Evolutionary conservation across 92 coral and sea anemone genomes (phyloP), one percentile per base, ranked within the genome.

Genomic region (Paragorgia papillata): DNA sequence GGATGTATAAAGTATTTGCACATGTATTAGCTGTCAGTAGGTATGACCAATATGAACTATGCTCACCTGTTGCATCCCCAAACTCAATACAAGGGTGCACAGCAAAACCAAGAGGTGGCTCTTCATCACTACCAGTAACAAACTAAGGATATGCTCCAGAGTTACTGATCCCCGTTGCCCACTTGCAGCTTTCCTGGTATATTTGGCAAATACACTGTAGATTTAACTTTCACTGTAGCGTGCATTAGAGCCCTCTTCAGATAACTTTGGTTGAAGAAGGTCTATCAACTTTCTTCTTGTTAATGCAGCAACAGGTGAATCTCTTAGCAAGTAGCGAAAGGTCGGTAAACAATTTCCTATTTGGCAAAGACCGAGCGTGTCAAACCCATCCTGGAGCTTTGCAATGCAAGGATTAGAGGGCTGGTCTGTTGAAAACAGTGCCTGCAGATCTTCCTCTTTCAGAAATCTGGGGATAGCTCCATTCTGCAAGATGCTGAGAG

Each of bases 21-120:
- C 89, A 89, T 31, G 93, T 79, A 55, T 79, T 83, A 4, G 88
- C 88, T 26, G 66, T 82, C 65, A 88, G 93, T 27, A 89, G 60
- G n/a, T n/a, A n/a, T n/a, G n/a, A n/a, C n/a, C n/a, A n/a, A n/a
- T n/a, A n/a, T n/a, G n/a, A n/a, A n/a, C n/a, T n/a, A n/a, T n/a
- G n/a, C n/a, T n/a, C n/a, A n/a, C n/a, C n/a, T n/a, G n/a, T n/a
- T n/a, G n/a, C n/a, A n/a, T n/a, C n/a, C n/a, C n/a, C n/a, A 82
- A 41, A 62, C 73, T 61, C 35, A 21, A 85, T 85, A 37, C 57
- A 66, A 57, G 88, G 89, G 43, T 67, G 82, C 10, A 85, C 44
- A 29, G 22, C 73, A 73, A 86, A 86, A 18, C 87, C 95, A 15
- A 83, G 90, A 5, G 79, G 86, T 69, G 88, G 88, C 64, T 89